These are phyloP conservation scores for Eriosoma lanigerum DNA, from an alignment of 1,140 invertebrate species.

Conservation along the genomic window DNA sequence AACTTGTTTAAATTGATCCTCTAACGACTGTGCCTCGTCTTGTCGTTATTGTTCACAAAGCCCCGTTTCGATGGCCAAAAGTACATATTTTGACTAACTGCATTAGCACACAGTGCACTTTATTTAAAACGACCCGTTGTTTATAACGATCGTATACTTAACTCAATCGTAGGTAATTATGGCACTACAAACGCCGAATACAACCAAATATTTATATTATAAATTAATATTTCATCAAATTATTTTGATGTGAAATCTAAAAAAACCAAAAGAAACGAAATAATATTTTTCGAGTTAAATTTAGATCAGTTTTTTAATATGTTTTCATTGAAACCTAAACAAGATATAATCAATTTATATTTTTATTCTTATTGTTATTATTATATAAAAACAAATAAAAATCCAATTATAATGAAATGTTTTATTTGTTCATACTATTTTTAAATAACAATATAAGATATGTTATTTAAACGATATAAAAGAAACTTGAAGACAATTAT, in stretches of 20 bases:
- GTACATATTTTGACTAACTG: conserved; percentile 21
- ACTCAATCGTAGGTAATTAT: background rate
- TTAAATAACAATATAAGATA: too few relatives aligned
- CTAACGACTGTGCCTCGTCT: background rate
- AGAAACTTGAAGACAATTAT: too few relatives aligned
- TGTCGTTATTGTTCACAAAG: conserved; percentile 5
- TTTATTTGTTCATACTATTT: too few relatives aligned
- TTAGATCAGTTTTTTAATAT: too few relatives aligned
- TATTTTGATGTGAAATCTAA: background rate
- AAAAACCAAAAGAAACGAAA: background rate
- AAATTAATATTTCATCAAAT: background rate
- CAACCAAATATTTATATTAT: background rate
- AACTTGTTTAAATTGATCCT: conserved; percentile 31
- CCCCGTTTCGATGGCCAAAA: conserved; percentile 18
- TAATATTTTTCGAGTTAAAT: too few relatives aligned
- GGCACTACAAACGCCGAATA: too few relatives aligned
- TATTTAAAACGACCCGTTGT: conserved; percentile 5
- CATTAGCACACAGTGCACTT: background rate
- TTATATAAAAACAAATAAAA: too few relatives aligned
- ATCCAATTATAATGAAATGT: too few relatives aligned
- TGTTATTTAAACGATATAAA: too few relatives aligned
- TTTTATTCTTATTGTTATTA: too few relatives aligned
- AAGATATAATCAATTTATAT: too few relatives aligned
- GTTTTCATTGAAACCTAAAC: too few relatives aligned
- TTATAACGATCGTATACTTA: background rate